Base-by-base conservation (phyloP, 2,888 invertebrate species). In the Lutraria lutraria region DNA sequence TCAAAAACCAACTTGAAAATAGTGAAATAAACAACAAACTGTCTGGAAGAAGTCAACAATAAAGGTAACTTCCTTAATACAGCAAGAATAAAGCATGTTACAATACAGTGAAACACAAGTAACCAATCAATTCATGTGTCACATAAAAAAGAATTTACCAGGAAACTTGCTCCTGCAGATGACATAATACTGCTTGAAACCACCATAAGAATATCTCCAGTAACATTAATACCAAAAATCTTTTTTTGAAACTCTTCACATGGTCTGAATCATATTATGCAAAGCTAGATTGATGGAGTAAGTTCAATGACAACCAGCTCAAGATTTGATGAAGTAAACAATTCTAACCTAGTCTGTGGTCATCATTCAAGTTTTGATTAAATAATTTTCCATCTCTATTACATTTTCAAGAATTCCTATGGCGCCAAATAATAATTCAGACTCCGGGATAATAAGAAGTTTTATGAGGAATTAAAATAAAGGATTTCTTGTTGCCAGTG, bases 111-210 rank as follows among this genome's bases (percentile, higher is more conserved):
- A 15, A 10, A 68, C 63, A 68, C n/a, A n/a, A 68, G n/a, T 25
- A 68, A 68, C 63, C n/a, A 21, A 68, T 68, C 63, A 21, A 68
- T 68, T 68, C n/a, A n/a, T 68, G 25, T 68, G 63, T 68, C 63
- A 68, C 63, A 68, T 68, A 68, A 25, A 68, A 68, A 25, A 68
- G 63, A 25, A 68, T 68, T n/a, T 25, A 68, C n/a, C 63, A 68
- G n/a, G 6, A 25, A 68, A 68, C n/a, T n/a, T 25, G 25, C 25
- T 68, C 25, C n/a, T 12, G 3, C 12, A 68, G 63, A 10, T 68
- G 63, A 68, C 63, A 25, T 25, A 68, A 68, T 21, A n/a, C 63
- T 68, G 25, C 63, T 68, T 68, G 12, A 68, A n/a, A 25, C 10
- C 12, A 25, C 63, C 25, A 68, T 13, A 12, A 68, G 25, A n/a